Conservation (phyloP, 2,888 invertebrate species). For the Eilema sororculum region DNA sequence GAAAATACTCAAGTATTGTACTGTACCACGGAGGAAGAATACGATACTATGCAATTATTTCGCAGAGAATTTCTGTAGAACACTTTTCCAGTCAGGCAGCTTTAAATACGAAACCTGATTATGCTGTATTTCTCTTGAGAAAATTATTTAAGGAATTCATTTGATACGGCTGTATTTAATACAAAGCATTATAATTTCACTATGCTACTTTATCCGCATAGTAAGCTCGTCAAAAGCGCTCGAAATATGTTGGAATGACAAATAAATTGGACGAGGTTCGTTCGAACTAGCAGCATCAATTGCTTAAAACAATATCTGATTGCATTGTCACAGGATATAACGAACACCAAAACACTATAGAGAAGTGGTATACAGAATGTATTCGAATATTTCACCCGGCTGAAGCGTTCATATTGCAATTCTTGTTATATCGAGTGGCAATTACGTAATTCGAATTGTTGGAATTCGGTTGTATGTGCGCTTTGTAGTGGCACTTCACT, state of each 20-base stretch:
- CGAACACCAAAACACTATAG: conserved; percentile 41
- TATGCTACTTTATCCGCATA: conserved; percentile 3
- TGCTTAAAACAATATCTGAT: conserved; percentile 64
- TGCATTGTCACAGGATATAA: conserved; percentile 59
- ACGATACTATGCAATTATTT: no score
- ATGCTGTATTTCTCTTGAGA: neutral
- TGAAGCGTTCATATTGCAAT: conserved; percentile 33
- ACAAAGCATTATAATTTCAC: neutral
- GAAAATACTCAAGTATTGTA: neutral
- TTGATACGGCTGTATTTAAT: neutral
- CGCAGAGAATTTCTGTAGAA: no score
- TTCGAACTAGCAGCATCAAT: conserved; percentile 38
- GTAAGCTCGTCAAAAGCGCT: conserved; percentile 1
- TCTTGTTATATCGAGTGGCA: conserved; percentile 51
- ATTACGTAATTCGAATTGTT: conserved; percentile 28
- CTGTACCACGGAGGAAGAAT: no score
- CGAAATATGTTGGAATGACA: conserved; percentile 22
- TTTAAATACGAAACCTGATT: no score
- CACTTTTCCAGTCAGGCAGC: no score
- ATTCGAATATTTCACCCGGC: conserved; percentile 10
- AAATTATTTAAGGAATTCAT: neutral
- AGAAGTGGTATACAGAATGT: conserved; percentile 28
- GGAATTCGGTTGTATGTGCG: neutral
- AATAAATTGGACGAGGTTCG: conserved; percentile 35
- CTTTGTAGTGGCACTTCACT: neutral